These are phyloP conservation scores for Procambarus clarkii DNA, from an alignment of 1,140 invertebrate genomes.

Conservation along the genomic window DNA sequence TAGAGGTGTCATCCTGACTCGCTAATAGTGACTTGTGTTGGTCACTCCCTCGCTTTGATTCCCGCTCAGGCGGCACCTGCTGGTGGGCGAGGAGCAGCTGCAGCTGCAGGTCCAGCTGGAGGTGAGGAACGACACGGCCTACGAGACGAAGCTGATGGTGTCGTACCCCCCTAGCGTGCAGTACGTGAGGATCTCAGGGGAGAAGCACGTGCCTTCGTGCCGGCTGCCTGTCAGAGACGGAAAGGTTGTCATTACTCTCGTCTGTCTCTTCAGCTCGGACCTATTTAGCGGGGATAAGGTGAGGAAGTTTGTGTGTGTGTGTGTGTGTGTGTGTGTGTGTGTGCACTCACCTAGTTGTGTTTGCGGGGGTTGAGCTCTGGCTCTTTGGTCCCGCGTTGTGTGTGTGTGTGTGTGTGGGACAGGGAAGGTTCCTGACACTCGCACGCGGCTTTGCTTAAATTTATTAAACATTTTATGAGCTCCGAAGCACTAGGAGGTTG, in stretches of 20 bases:
- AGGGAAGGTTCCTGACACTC: no score
- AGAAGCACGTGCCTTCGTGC: no score
- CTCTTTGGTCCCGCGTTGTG: no score
- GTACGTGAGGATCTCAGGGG: not conserved
- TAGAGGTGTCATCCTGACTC: no score
- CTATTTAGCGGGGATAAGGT: not conserved
- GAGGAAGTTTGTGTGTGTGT: not conserved
- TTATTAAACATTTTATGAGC: no score
- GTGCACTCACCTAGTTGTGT: no score
- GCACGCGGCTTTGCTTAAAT: no score
- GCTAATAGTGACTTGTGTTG: not conserved
- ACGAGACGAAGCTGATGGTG: not conserved
- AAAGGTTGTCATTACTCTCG: not conserved
- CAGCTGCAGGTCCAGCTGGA: not conserved
- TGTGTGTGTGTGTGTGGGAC: no score
- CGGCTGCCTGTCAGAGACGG: not conserved
- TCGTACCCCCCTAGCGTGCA: not conserved
- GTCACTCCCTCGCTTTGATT: not conserved
- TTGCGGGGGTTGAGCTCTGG: no score
- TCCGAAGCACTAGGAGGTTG: no score
- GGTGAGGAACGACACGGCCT: not conserved
- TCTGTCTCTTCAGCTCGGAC: not conserved
- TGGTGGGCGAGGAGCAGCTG: not conserved
- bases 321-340: no score
- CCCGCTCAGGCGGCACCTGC: not conserved